Evolutionary conservation across 2,113 vertebrate genomes (phyloP).

Genomic region (Reinhardtius hippoglossoides): DNA sequence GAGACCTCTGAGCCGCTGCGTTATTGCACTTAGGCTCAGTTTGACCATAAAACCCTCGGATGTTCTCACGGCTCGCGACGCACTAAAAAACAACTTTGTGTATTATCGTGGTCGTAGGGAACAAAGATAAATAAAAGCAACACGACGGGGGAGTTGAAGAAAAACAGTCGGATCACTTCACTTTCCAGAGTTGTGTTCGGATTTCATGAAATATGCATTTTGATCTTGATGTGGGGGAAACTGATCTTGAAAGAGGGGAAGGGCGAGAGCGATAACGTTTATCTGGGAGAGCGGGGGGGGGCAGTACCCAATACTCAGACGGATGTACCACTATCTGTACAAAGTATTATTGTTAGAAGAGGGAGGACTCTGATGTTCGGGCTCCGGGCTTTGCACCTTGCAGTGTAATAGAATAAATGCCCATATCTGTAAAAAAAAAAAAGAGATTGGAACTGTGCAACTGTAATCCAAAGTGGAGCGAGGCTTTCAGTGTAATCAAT

Average conservation of each 20-base stretch:
- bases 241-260: slow-evolving; percentile 55
- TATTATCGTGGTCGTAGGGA: slow-evolving; percentile 6
- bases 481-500: slow-evolving; percentile 84
- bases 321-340: slow-evolving; percentile 67
- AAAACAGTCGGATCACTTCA: slow-evolving; percentile 17
- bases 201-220: slow-evolving; percentile 47
- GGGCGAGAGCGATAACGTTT: slow-evolving; percentile 67
- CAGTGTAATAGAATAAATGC: slow-evolving; percentile 77
- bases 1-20: slow-evolving; percentile 22
- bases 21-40: slow-evolving; percentile 12
- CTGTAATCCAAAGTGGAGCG: slow-evolving; percentile 77
- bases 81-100: slow-evolving; percentile 13
- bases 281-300: slow-evolving; percentile 58
- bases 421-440: slow-evolving; percentile 71
- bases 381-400: slow-evolving; percentile 66
- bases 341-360: slow-evolving; percentile 62
- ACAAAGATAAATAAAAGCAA: too few relatives aligned
- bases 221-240: slow-evolving; percentile 62
- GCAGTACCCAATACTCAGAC: slow-evolving; percentile 58
- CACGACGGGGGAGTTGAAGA: background rate
- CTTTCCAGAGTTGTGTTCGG: slow-evolving; percentile 11
- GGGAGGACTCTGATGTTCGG: slow-evolving; percentile 64
- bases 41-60: slow-evolving; percentile 29
- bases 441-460: slow-evolving; percentile 68
- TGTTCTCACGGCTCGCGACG: background rate